Conservation (phyloP, 2,888 invertebrate genomes). For the Megamerina dolium region DNA sequence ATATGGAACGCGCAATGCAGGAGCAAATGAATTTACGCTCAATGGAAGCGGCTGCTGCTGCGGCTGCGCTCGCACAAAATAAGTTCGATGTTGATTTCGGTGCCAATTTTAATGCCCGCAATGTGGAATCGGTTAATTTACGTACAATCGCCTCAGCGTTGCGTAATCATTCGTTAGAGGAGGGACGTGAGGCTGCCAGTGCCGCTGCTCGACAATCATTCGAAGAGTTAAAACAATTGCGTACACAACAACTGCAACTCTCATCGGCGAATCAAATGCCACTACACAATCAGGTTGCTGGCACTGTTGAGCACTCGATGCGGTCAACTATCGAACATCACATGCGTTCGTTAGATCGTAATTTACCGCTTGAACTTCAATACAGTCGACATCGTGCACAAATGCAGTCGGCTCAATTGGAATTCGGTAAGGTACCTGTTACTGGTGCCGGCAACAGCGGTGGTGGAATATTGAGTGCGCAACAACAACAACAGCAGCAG, state of each 20-base stretch:
- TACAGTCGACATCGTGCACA: conserved; percentile 48
- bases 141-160: conserved; percentile 35
- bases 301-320: conserved; percentile 38
- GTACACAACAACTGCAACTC: conserved; percentile 37
- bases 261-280: conserved; percentile 17
- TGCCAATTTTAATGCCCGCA: conserved; percentile 26
- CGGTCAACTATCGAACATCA: conserved; percentile 48
- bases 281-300: conserved; percentile 21
- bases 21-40: conserved; percentile 49
- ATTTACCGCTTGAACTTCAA: conserved; percentile 47
- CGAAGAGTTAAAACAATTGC: conserved; percentile 40
- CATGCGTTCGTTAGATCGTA: conserved; percentile 49
- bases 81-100: conserved; percentile 37
- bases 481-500: conserved; percentile 21
- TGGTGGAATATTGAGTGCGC: conserved; percentile 3
- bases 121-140: conserved; percentile 33
- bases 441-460: conserved; percentile 1
- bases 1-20: conserved; percentile 51
- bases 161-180: conserved; percentile 42
- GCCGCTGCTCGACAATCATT: conserved; percentile 40
- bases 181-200: conserved; percentile 24
- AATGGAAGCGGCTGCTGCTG: conserved; percentile 36
- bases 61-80: conserved; percentile 24
- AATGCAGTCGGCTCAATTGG: conserved; percentile 16
- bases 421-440: conserved; percentile 18